Percentiles rank a stretch among this genome's conserved stretches.
These are phyloP conservation scores for Phyllostomus discolor DNA, from an alignment of 2,113 vertebrate species.

Conservation along the genomic window DNA sequence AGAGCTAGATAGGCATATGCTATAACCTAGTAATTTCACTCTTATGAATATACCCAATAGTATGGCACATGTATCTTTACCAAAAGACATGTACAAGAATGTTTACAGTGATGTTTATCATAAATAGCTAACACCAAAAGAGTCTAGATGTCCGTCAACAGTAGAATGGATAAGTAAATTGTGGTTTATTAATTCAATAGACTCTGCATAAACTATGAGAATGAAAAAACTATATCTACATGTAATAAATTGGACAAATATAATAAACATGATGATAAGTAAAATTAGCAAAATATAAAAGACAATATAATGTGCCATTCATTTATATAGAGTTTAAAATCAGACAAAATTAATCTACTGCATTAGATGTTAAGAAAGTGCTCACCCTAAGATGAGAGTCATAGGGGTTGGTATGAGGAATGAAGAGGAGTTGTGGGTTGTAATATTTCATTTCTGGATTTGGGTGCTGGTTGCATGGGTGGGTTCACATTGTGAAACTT, in stretches of 20 bases:
- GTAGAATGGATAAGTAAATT: background rate
- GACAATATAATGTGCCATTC: background rate
- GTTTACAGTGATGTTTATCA: background rate
- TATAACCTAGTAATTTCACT: background rate
- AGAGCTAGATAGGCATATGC: background rate
- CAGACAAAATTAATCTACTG: background rate
- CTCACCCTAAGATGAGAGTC: background rate
- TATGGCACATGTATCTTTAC: background rate
- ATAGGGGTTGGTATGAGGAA: background rate
- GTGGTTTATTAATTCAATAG: background rate
- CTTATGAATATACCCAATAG: background rate
- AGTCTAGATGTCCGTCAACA: background rate
- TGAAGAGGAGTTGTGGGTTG: background rate
- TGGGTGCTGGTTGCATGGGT: background rate
- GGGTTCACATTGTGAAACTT: background rate
- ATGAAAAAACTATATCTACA: background rate
- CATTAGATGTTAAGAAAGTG: background rate
- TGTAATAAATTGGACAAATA: background rate
- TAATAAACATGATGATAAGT: background rate
- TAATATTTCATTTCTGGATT: background rate
- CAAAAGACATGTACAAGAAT: background rate
- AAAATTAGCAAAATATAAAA: background rate
- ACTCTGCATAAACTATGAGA: background rate
- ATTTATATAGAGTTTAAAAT: background rate
- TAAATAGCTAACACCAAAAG: background rate